Evolutionary conservation across 2,113 vertebrate genomes (phyloP), one percentile per base, ranked within the genome.

Genomic region (Forbesichthys papilliferus): DNA sequence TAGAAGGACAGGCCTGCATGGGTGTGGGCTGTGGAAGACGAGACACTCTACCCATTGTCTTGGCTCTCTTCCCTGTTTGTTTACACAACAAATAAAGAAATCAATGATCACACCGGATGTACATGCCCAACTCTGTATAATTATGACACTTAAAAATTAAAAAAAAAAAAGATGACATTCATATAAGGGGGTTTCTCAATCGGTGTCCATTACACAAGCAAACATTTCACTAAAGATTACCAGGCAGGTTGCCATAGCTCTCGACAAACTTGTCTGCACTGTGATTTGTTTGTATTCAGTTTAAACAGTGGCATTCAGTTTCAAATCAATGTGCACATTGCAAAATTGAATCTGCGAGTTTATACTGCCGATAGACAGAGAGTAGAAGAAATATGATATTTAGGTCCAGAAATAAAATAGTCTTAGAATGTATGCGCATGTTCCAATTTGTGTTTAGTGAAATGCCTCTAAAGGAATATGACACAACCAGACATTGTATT

Each of bases 401-500:
- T 13, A 4, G 9, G 11, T 58, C n/a, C 5, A 7, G 3, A 33
- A 57, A 71, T 64, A 64, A 36, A 48, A 33, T n/a, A 11, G 3
- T 55, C 58, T 27, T 18, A 61, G 71, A 57, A 14, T 16, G 54
- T 3, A 20, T 61, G 55, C 27, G 27, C 27, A 27, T 27, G 27
- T 27, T 27, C 27, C 27, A 27, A 27, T 27, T 27, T 67, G 72
- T 54, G 46, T 72, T 48, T 64, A 68, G 51, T 54, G 18, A 33
- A 73, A 76, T 77, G 57, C 62, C 49, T 42, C 71, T n/a, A 57
- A 68, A 11, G 51, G 57, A 61, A 58, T 68, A 42, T 51, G 64
- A 67, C 65, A 74, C 76, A 58, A 77, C 27, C 76, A 82, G 73
- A 61, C 5, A 78, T 85, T 75, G 70, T 14, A 73, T 66, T 71